A percentile compares a stretch with the other conserved stretches of the same genome.
Evolutionary conservation across 2,888 invertebrate species (phyloP).

Genomic region (Dione juno): DNA sequence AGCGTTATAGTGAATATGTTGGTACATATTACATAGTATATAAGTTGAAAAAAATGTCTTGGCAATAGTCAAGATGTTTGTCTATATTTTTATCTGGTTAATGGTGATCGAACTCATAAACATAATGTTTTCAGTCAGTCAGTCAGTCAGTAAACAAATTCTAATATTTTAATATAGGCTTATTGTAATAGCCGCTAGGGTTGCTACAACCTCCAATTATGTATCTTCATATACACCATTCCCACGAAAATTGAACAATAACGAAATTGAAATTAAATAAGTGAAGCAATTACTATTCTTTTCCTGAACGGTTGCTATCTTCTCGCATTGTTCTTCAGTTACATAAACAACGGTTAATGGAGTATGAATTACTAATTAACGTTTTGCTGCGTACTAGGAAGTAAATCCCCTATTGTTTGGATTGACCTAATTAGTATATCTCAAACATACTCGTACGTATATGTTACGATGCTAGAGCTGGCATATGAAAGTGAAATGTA

Average conservation of each 20-base stretch:
- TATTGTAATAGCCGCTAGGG: not conserved
- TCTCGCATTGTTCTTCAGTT: slow-evolving; percentile 75
- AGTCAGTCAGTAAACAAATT: too few relatives aligned
- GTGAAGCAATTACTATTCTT: slow-evolving; percentile 78
- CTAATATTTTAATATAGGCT: too few relatives aligned
- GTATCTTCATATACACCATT: slow-evolving; percentile 45
- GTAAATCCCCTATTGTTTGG: slow-evolving; percentile 67
- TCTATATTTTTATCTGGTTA: not conserved
- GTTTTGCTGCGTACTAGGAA: slow-evolving; percentile 69
- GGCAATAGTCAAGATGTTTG: not conserved
- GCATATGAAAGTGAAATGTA: not conserved
- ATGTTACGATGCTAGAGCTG: not conserved
- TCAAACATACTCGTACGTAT: slow-evolving; percentile 31
- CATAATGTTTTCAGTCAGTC: too few relatives aligned
- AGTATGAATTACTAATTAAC: slow-evolving; percentile 74
- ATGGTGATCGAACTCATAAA: too few relatives aligned
- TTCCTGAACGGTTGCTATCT: slow-evolving; percentile 74
- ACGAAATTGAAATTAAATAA: slow-evolving; percentile 67
- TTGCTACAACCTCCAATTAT: slow-evolving; percentile 13
- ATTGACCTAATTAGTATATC: slow-evolving; percentile 50
- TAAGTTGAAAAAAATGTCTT: too few relatives aligned
- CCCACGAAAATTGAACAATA: slow-evolving; percentile 61
- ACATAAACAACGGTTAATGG: slow-evolving; percentile 76
- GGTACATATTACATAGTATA: too few relatives aligned
- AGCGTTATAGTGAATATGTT: too few relatives aligned